Evolutionary conservation across 2,888 invertebrate species (phyloP).

Genomic region (Lasioglossum calceatum): DNA sequence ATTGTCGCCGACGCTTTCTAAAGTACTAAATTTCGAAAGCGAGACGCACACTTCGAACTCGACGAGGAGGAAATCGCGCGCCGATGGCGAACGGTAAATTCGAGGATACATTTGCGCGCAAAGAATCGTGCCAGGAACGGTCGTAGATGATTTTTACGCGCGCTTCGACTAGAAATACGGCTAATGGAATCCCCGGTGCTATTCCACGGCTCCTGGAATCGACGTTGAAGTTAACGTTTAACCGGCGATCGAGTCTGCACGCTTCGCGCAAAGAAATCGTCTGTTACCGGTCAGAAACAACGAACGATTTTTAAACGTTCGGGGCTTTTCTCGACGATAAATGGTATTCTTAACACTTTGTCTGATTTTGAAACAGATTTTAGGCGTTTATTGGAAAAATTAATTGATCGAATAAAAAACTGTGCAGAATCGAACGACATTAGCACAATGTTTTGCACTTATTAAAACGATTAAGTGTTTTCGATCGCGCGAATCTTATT

Average conservation of each 20-base stretch:
- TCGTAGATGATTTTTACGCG: slow-evolving; percentile 35
- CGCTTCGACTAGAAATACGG: slow-evolving; percentile 52
- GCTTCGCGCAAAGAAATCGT: slow-evolving; percentile 49
- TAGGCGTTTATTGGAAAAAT: background rate
- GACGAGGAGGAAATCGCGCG: background rate
- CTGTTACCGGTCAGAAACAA: background rate
- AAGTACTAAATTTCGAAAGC: background rate
- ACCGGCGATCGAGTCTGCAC: background rate
- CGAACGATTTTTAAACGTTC: background rate
- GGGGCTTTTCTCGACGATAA: background rate
- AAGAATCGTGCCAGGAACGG: slow-evolving; percentile 28
- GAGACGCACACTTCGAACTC: background rate
- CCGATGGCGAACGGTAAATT: slow-evolving; percentile 28
- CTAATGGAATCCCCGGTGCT: slow-evolving; percentile 55
- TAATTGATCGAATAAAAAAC: background rate
- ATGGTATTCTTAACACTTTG: too few species aligned
- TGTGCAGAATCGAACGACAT: background rate
- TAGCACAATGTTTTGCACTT: too few species aligned
- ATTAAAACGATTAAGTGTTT: too few species aligned
- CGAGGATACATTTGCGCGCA: slow-evolving; percentile 11
- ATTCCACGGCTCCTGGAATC: slow-evolving; percentile 42
- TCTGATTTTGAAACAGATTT: background rate
- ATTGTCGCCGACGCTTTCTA: background rate
- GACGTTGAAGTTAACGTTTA: slow-evolving; percentile 31
- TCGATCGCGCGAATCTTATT: too few species aligned